Conservation (phyloP, 2,797 vertebrate genomes). For the Tiaroga cobitis region DNA sequence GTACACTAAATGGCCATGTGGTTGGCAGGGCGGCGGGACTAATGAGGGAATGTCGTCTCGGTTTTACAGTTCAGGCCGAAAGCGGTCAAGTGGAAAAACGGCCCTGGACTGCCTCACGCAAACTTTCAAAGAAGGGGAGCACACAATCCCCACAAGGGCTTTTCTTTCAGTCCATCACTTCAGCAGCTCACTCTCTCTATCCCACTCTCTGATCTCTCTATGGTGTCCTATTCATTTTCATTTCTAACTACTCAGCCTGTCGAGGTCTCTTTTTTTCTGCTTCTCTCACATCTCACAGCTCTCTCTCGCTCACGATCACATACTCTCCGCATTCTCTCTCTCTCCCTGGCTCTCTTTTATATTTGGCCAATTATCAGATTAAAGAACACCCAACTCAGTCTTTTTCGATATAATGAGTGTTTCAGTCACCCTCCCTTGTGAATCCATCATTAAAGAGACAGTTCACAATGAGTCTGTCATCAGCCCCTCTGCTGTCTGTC, state of each 20-base stretch:
- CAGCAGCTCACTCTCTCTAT: constrained; percentile 42
- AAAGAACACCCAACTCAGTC: constrained; percentile 43
- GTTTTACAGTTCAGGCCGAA: constrained; percentile 91
- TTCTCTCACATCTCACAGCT: constrained; percentile 27
- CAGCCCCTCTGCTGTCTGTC: constrained; percentile 10
- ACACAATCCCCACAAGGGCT: constrained; percentile 54
- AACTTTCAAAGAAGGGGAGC: constrained; percentile 82
- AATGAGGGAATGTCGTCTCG: constrained; percentile 98
- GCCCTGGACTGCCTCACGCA: constrained; percentile 84
- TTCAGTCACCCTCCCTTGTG: constrained; percentile 38
- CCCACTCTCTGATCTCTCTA: constrained; percentile 43
- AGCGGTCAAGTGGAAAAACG: constrained; percentile 93
- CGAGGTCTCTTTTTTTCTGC: constrained; percentile 21
- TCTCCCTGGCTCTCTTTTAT: constrained; percentile 29
- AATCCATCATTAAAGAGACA: constrained; percentile 34
- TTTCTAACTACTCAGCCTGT: constrained; percentile 36
- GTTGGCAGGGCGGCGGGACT: constrained; percentile 92
- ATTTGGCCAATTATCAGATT: constrained; percentile 52
- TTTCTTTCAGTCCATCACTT: constrained; percentile 51
- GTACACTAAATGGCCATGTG: constrained; percentile 91
- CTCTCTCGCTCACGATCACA: constrained; percentile 7
- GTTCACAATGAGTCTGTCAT: constrained; percentile 14
- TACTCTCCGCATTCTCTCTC: constrained; percentile 7
- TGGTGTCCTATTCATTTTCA: constrained; percentile 57
- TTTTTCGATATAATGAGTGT: constrained; percentile 45